These are phyloP conservation scores for Troides aeacus DNA, from an alignment of 2,888 invertebrate species.

Conservation along the genomic window DNA sequence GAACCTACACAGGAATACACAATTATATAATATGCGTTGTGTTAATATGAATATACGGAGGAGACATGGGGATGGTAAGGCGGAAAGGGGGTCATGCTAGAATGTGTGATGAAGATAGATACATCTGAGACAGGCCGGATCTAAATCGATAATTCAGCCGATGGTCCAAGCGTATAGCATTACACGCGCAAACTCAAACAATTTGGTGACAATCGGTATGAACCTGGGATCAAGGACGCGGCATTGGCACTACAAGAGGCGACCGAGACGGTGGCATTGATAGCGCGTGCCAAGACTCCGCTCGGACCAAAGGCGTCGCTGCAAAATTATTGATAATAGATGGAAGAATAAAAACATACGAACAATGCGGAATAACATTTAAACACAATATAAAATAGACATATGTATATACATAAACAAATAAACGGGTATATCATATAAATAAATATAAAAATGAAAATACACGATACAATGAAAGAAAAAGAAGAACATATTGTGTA, in stretches of 20 bases:
- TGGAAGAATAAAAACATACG: constrained; percentile 27
- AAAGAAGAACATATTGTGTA: background rate
- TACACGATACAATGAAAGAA: background rate
- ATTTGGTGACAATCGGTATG: constrained; percentile 25
- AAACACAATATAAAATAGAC: constrained; percentile 2
- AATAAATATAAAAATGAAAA: background rate
- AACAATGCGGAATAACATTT: constrained; percentile 16
- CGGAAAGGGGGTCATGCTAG: constrained; percentile 12
- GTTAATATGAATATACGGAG: constrained; percentile 32
- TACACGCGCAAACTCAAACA: constrained; percentile 53
- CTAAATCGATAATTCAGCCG: constrained; percentile 51
- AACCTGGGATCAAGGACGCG: constrained; percentile 40
- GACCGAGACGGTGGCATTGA: constrained; percentile 77
- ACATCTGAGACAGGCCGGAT: constrained; percentile 29
- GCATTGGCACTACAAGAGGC: constrained; percentile 64
- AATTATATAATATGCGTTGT: constrained; percentile 37
- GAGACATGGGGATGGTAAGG: background rate
- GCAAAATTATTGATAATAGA: constrained; percentile 38
- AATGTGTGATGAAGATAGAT: constrained; percentile 6
- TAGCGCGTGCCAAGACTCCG: constrained; percentile 77
- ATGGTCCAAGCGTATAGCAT: constrained; percentile 70
- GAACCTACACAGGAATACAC: constrained; percentile 70
- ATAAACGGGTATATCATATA: background rate
- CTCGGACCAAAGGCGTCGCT: constrained; percentile 79
- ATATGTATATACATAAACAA: background rate